Evolutionary conservation across 2,113 vertebrate species (phyloP), one percentile per base, ranked within the genome.

Genomic region (Clarias batrachus): DNA sequence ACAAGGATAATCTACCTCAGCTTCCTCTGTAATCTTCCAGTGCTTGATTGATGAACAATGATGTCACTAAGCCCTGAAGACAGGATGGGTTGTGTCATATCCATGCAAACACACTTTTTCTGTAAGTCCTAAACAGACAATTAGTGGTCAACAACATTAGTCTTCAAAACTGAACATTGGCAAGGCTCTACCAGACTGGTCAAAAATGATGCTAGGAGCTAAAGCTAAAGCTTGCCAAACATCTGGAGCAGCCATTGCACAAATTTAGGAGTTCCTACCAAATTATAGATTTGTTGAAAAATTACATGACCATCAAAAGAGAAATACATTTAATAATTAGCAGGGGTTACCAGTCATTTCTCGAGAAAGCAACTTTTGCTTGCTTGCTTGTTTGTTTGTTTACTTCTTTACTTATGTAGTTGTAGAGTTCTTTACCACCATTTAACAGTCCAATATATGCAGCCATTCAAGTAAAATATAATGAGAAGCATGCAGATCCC

Each of bases 261-360:
- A 82, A 82, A 66, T 66, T 14, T 65, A 66, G 60, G 21, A 23
- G 2, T 66, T 41, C 17, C 3, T 66, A 52, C 62, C 60, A 65
- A 65, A 82, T 63, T 63, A 82, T 25, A 66, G 60, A 82, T 82
- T 52, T 66, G 30, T 52, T 82, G 13, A 7, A 48, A 82, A 82
- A 65, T 65, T 41, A 82, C 80, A 82, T 14, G 60, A 13, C 52
- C 25, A 82, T 66, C 60, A 65, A 65, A 48, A 66, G 60, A 52
- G 80, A 11, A 14, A n/a, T 82, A 52, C 23, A 65, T 80, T 80
- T 59, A 80, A 60, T 80, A 82, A 66, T 65, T 82, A 80, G 60
- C 60, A 82, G 80, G 65, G 33, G 33, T 16, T 63, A 63, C 33
- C 19, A 63, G 23, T 60, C 5, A 63, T n/a, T 81, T 12, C 60